Conservation (phyloP, 1,140 invertebrate species). For the Riptortus pedestris region DNA sequence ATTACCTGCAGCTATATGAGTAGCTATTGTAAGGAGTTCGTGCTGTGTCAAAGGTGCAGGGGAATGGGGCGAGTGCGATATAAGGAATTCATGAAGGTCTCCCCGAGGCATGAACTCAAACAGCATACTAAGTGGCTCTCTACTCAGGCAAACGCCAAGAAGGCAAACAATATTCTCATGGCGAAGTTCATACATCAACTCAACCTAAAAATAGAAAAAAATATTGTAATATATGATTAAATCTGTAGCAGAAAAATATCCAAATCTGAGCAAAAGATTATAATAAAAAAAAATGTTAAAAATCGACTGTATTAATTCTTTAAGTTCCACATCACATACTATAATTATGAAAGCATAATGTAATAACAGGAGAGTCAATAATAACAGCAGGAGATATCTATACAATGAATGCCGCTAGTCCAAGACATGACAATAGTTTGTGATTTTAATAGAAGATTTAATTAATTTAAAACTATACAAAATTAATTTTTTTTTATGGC, state of each 20-base stretch:
- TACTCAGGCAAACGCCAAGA: slow-evolving; percentile 79
- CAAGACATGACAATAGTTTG: too few species aligned
- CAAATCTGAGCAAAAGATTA: slow-evolving; percentile 3
- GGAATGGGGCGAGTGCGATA: slow-evolving; percentile 69
- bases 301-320: neutral
- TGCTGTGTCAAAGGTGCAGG: slow-evolving; percentile 63
- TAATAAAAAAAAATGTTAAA: neutral
- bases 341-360: too few species aligned
- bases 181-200: slow-evolving; percentile 83
- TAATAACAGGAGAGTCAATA: too few species aligned
- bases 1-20: slow-evolving; percentile 77
- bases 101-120: slow-evolving; percentile 94
- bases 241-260: slow-evolving; percentile 1
- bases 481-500: too few species aligned
- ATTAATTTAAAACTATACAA: too few species aligned
- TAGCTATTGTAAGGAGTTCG: slow-evolving; percentile 73
- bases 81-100: slow-evolving; percentile 88
- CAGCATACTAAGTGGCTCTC: slow-evolving; percentile 88
- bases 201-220: slow-evolving; percentile 46
- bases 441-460: too few species aligned
- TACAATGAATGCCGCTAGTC: too few species aligned
- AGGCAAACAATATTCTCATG: slow-evolving; percentile 95
- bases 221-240: neutral
- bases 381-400: too few species aligned
- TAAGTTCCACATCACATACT: too few species aligned